phyloP scores from a whole-genome alignment of 2,888 invertebrate species.

The Pristionchus entomophagus region DNA sequence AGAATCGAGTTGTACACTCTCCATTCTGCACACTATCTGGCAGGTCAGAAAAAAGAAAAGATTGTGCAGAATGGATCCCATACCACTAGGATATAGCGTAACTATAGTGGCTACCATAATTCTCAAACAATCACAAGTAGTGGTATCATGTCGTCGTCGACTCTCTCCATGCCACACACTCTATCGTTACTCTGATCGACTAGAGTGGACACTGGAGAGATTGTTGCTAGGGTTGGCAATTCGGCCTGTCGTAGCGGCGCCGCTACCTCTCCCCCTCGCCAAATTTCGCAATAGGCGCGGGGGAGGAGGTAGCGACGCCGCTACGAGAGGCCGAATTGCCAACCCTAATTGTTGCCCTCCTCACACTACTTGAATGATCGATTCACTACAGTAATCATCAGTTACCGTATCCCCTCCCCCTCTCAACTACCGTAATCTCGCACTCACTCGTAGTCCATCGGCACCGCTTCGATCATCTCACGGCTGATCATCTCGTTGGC shows the following conservation, averaged over 20 bases:
- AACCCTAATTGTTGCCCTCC: too few species aligned
- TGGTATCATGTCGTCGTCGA: not conserved
- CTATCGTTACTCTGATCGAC: too few species aligned
- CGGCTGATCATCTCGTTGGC: not conserved
- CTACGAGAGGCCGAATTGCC: too few species aligned
- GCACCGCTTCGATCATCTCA: slow-evolving; percentile 7
- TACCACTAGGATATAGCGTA: not conserved
- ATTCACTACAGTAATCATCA: not conserved
- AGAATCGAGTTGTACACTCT: too few species aligned
- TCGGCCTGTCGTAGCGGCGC: too few species aligned
- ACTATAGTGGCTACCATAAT: not conserved
- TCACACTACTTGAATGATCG: not conserved
- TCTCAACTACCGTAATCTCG: not conserved
- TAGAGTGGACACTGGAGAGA: too few species aligned
- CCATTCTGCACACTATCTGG: too few species aligned
- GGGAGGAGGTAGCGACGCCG: too few species aligned
- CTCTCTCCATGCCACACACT: too few species aligned
- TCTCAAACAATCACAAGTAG: not conserved
- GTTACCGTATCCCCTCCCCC: not conserved
- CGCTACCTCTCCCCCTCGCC: too few species aligned
- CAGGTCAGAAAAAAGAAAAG: not conserved
- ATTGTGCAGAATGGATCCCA: not conserved
- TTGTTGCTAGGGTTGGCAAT: too few species aligned
- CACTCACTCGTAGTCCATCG: not conserved
- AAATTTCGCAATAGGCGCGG: too few species aligned